phyloP scores from a whole-genome alignment of 2,888 invertebrate species.

The Drymonia ruficornis region DNA sequence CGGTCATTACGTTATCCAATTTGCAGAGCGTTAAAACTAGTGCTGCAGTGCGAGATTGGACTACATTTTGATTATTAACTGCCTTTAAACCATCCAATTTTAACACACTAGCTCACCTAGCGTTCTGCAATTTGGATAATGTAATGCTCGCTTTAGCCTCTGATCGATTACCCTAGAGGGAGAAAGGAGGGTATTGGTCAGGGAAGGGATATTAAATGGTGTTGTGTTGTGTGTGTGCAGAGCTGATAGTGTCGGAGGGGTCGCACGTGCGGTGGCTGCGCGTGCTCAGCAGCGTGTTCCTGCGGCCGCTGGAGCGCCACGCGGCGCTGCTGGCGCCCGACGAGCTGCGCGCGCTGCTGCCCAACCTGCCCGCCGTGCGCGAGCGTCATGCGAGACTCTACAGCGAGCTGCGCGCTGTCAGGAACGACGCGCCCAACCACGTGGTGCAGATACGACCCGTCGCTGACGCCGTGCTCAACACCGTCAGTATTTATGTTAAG shows the following conservation, averaged over 20 bases:
- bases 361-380: slow-evolving; percentile 93
- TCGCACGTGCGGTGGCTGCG: slow-evolving; percentile 95
- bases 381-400: slow-evolving; percentile 70
- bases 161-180: no score
- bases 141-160: no score
- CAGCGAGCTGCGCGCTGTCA: slow-evolving; percentile 55
- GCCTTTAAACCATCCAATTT: no score
- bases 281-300: slow-evolving; percentile 93
- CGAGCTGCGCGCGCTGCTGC: slow-evolving; percentile 91
- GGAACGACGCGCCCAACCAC: slow-evolving; percentile 47
- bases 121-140: no score
- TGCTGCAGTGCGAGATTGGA: no score
- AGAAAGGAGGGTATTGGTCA: no score
- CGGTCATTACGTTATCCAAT: no score
- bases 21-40: no score
- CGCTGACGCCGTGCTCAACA: slow-evolving; percentile 71
- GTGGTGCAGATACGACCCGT: slow-evolving; percentile 64
- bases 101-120: no score
- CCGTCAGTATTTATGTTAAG: slow-evolving; percentile 53
- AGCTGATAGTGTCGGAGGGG: slow-evolving; percentile 92
- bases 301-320: slow-evolving; percentile 88
- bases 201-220: no score
- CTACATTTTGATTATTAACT: no score
- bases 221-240: slow-evolving; percentile 57
- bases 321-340: slow-evolving; percentile 88